phyloP scores from a whole-genome alignment of 2,888 invertebrate genomes.

The Nemurella pictetii region DNA sequence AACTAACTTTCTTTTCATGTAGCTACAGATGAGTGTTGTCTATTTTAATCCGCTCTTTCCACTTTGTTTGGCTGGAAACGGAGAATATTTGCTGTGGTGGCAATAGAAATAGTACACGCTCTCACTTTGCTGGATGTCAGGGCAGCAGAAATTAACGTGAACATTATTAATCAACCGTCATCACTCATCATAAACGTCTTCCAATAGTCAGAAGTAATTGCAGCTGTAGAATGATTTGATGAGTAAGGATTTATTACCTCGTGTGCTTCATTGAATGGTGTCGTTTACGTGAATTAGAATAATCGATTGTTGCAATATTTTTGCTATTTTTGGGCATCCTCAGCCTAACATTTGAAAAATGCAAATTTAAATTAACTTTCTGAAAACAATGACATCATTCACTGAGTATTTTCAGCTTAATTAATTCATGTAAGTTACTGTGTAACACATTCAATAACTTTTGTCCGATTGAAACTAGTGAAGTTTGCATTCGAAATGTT shows the following conservation, averaged over 20 bases:
- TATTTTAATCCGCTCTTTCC: background rate
- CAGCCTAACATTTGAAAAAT: too few relatives aligned
- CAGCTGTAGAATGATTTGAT: background rate
- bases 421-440: conserved; percentile 15
- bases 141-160: background rate
- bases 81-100: background rate
- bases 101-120: background rate
- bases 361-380: background rate
- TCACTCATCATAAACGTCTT: background rate
- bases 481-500: conserved; percentile 12
- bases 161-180: background rate
- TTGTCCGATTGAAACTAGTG: background rate
- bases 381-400: conserved; percentile 39
- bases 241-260: background rate
- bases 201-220: background rate
- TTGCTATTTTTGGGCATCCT: background rate
- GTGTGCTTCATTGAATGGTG: conserved; percentile 39
- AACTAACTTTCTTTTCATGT: too few relatives aligned
- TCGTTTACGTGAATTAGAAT: conserved; percentile 1
- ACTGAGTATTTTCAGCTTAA: conserved; percentile 35
- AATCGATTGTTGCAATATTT: background rate
- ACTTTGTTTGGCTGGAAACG: background rate
- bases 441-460: background rate
- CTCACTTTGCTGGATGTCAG: background rate
- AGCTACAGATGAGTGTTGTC: background rate